Evolutionary conservation across 1,140 invertebrate genomes (phyloP), one percentile per base, ranked within the genome.

Genomic region (Hyposmocoma kahamanoa): DNA sequence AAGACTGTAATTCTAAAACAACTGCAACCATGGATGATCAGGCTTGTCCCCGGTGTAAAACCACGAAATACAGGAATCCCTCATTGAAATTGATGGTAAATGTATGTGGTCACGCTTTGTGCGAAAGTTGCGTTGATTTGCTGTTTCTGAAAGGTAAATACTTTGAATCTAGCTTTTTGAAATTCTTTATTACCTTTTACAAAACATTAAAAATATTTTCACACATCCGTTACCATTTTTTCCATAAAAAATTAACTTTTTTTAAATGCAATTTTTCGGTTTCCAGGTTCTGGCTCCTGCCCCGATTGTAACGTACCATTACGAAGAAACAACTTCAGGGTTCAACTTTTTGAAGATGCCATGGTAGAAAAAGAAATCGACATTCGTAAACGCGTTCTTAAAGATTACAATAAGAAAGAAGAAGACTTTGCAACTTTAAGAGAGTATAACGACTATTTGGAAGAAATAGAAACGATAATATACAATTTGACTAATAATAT

Each of bases 81-180:
- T 96, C 94, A 0, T 84, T 99, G 24, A 98, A 98, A 82, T 90
- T 99, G 85, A 94, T 99, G 94, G 97, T 99, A 43, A 99, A 99
- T 84, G 91, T 97, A 41, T 99, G 98, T 87, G 98, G 98, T 4
- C 98, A 99, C 88, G 93, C 96, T 13, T 87, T 99, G 57, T 99
- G 98, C 87, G 97, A 99, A 80, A 97, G 92, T 78, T 99, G 97
- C 88, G 96, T 99, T 10, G 97, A 98, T 84, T 88, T 97, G 45
- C 83, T 98, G 17, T 99, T 98, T 87, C 89, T 97, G 15, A 96
- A 96, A 93, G 97, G 92, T 97, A 87, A 68, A 13, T 50, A 22
- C 1, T 36, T 17, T 17, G 13, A 36, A 17, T 10, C 2, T 36
- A n/a, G n/a, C n/a, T n/a, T n/a, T n/a, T n/a, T n/a, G n/a, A n/a